Percentiles rank a stretch among this genome's conserved stretches.
Evolutionary conservation across 2,797 vertebrate genomes (phyloP).

Genomic region (Neopelma chrysocephalum): DNA sequence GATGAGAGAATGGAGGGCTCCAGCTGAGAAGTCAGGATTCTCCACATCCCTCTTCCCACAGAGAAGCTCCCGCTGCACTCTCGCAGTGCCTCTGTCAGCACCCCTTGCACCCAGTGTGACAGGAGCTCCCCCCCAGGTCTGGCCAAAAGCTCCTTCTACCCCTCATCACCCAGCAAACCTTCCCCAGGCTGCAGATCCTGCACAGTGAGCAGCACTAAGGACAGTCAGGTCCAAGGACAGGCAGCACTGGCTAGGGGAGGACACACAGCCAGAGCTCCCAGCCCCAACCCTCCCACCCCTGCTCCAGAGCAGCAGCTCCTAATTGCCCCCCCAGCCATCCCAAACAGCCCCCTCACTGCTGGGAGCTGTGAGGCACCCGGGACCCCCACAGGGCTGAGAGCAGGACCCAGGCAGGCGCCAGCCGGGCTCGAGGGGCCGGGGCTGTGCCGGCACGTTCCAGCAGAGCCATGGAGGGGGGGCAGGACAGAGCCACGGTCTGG

Average conservation of each 20-base stretch:
- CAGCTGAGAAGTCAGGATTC: neutral
- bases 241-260: rapidly evolving
- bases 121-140: neutral
- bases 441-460: neutral
- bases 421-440: rapidly evolving
- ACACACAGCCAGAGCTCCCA: neutral
- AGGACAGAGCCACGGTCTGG: neutral
- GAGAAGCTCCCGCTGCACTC: neutral
- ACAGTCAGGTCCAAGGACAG: neutral
- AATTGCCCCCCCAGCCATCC: neutral
- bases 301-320: neutral
- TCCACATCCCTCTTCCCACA: neutral
- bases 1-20: neutral
- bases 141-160: neutral
- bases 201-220: neutral
- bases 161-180: neutral
- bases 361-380: rapidly evolving
- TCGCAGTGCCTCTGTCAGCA: neutral
- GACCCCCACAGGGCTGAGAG: neutral
- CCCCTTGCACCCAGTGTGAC: rapidly evolving
- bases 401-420: neutral
- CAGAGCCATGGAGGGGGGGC: neutral
- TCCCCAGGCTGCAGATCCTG: neutral
- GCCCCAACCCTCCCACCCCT: neutral
- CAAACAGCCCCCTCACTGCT: neutral